A percentile compares a stretch with the other conserved stretches of the same genome.
phyloP scores from a whole-genome alignment of 2,888 invertebrate species.

The Barypeithes pellucidus region DNA sequence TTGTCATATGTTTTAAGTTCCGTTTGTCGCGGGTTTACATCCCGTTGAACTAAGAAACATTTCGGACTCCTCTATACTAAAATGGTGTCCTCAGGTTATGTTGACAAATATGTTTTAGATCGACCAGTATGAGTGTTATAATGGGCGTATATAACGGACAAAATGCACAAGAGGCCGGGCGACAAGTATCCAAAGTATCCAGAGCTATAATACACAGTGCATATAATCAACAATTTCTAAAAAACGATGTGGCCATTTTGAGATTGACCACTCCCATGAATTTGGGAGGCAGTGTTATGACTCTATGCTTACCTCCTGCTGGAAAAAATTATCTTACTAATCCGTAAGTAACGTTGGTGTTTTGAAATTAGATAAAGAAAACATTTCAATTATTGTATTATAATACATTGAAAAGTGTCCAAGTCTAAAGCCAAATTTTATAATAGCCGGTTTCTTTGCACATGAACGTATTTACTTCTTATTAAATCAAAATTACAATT shows the following conservation, averaged over 20 bases:
- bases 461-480: too few species aligned
- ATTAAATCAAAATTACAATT: not conserved
- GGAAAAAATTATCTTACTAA: slow-evolving; percentile 28
- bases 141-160: slow-evolving; percentile 41
- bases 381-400: too few species aligned
- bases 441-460: too few species aligned
- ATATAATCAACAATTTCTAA: slow-evolving; percentile 31
- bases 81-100: too few species aligned
- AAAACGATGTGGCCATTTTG: slow-evolving; percentile 47
- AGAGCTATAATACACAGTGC: slow-evolving; percentile 31
- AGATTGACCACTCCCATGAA: slow-evolving; percentile 74
- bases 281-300: slow-evolving; percentile 73
- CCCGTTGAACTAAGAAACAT: too few species aligned
- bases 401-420: too few species aligned
- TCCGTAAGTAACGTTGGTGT: slow-evolving; percentile 12
- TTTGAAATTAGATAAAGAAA: too few species aligned
- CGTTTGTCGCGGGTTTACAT: too few species aligned
- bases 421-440: too few species aligned
- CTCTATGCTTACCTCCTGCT: slow-evolving; percentile 75
- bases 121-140: slow-evolving; percentile 40
- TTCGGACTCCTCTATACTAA: too few species aligned
- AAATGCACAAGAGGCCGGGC: slow-evolving; percentile 7
- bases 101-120: slow-evolving; percentile 19
- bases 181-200: slow-evolving; percentile 40
- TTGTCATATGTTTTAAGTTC: too few species aligned